phyloP scores from a whole-genome alignment of 2,113 vertebrate genomes.

The Scatophagus argus region DNA sequence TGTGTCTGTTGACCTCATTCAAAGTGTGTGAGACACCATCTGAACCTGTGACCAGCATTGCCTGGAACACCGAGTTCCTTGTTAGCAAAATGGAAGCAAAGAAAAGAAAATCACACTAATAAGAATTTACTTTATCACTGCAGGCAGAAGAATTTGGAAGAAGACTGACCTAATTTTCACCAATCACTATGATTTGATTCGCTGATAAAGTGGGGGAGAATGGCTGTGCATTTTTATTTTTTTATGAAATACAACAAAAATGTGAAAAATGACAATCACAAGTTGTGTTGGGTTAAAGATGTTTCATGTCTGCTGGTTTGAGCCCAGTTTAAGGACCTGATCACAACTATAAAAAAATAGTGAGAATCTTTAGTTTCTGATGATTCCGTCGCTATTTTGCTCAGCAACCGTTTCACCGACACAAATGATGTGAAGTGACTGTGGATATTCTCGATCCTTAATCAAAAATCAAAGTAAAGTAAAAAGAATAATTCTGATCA shows the following conservation, averaged over 20 bases:
- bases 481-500: neutral
- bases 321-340: neutral
- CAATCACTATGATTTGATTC: neutral
- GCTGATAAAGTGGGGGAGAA: neutral
- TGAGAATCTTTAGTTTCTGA: neutral
- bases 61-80: neutral
- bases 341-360: neutral
- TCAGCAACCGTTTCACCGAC: neutral
- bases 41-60: neutral
- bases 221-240: neutral
- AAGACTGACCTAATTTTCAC: neutral
- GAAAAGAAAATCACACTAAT: neutral
- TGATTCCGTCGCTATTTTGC: neutral
- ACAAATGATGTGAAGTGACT: neutral
- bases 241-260: no score
- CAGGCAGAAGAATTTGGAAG: neutral
- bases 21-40: neutral
- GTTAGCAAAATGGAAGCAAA: neutral
- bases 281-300: neutral
- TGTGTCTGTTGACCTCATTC: neutral
- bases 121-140: neutral
- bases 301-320: neutral
- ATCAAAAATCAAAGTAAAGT: constrained; percentile 2
- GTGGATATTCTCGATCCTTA: neutral
- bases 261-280: no score